A percentile compares a stretch with the other conserved stretches of the same genome.
These are phyloP conservation scores for Lapara coniferarum DNA, from an alignment of 2,888 invertebrate species.

Conservation along the genomic window DNA sequence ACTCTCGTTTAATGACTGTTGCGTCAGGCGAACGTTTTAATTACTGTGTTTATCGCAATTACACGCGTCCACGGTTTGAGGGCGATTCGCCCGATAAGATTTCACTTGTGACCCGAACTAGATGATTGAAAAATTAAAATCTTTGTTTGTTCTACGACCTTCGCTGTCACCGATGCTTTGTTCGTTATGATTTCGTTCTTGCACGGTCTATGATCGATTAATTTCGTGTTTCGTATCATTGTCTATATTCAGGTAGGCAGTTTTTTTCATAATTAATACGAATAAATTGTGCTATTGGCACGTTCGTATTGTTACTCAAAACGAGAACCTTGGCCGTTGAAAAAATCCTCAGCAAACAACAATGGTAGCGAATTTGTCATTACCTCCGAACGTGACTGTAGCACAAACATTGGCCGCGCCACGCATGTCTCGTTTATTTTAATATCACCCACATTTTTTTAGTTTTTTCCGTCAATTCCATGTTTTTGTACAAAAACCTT, in stretches of 20 bases:
- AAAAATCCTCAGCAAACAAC: slow-evolving; percentile 71
- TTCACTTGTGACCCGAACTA: slow-evolving; percentile 76
- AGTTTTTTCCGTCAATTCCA: slow-evolving; percentile 62
- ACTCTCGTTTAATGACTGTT: slow-evolving; percentile 57
- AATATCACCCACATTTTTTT: slow-evolving; percentile 74
- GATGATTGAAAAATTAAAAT: slow-evolving; percentile 66
- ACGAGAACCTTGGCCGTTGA: slow-evolving; percentile 69
- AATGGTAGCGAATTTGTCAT: slow-evolving; percentile 78
- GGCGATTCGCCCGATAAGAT: slow-evolving; percentile 66
- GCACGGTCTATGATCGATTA: not conserved
- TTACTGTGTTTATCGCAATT: slow-evolving; percentile 75
- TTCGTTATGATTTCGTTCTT: slow-evolving; percentile 2
- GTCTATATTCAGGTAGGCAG: slow-evolving; percentile 1
- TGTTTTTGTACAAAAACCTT: slow-evolving; percentile 53
- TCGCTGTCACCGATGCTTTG: slow-evolving; percentile 14
- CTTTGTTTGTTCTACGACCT: slow-evolving; percentile 56
- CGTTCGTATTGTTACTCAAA: slow-evolving; percentile 72
- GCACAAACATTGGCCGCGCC: slow-evolving; percentile 61
- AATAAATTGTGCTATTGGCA: slow-evolving; percentile 71
- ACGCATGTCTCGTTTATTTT: slow-evolving; percentile 69
- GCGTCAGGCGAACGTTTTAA: slow-evolving; percentile 68
- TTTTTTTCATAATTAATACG: slow-evolving; percentile 62
- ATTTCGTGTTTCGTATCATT: slow-evolving; percentile 12
- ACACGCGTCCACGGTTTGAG: slow-evolving; percentile 79
- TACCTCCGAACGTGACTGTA: slow-evolving; percentile 74